Conservation (phyloP, 2,113 vertebrate genomes). For the Pachypanchax playfairii region DNA sequence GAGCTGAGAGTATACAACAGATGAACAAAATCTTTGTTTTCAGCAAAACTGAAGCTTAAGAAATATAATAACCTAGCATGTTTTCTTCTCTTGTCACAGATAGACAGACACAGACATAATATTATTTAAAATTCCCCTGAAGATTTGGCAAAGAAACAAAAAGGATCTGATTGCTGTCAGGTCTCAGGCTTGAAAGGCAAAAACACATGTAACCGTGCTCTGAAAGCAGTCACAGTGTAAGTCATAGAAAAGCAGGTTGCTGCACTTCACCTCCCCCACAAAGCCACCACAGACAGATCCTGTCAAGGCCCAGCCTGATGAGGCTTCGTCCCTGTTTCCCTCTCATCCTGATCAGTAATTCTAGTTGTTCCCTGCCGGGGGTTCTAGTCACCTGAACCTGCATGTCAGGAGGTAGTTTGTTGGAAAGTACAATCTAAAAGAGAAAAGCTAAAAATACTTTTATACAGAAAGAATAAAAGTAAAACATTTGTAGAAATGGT, state of each 20-base stretch:
- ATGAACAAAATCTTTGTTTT: too few relatives aligned
- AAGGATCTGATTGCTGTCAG: conserved; percentile 43
- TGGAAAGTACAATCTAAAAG: conserved; percentile 19
- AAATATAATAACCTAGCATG: rapidly evolving
- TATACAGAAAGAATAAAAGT: conserved; percentile 10
- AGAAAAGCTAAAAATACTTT: neutral
- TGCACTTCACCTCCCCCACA: conserved; percentile 52
- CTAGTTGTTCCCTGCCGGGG: conserved; percentile 65
- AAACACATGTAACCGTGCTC: conserved; percentile 63
- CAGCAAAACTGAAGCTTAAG: too few relatives aligned
- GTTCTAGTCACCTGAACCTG: conserved; percentile 66
- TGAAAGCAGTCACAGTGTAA: conserved; percentile 59
- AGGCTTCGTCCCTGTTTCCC: conserved; percentile 66
- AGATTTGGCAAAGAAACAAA: conserved; percentile 12
- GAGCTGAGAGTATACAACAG: neutral
- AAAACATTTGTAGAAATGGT: neutral
- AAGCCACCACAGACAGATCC: conserved; percentile 48
- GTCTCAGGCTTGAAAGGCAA: conserved; percentile 21
- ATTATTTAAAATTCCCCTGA: conserved; percentile 8
- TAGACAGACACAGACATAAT: neutral
- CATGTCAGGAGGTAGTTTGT: conserved; percentile 18
- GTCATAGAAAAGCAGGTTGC: conserved; percentile 53
- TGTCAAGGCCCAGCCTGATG: conserved; percentile 50
- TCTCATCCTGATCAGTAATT: conserved; percentile 73
- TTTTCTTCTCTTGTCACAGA: conserved; percentile 2